Evolutionary conservation across 2,113 vertebrate species (phyloP).

Genomic region (Athene noctua): DNA sequence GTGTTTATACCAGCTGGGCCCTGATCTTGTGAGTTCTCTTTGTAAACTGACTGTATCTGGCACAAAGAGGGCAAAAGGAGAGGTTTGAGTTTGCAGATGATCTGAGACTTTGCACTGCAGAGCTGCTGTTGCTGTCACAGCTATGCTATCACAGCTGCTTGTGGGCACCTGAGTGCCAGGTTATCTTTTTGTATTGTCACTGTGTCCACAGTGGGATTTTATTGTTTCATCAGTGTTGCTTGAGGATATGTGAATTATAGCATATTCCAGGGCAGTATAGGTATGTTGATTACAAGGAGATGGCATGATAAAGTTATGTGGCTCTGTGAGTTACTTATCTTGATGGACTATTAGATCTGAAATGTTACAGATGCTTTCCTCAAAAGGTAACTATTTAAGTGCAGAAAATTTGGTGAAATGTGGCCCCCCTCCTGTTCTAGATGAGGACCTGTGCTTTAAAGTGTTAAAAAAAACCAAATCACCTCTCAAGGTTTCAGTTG

Average conservation of each 20-base stretch:
- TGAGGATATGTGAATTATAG: not conserved
- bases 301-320: accelerated
- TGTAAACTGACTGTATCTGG: not conserved
- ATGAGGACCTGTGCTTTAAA: not conserved
- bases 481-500: not conserved
- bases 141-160: not conserved
- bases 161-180: not conserved
- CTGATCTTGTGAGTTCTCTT: not conserved
- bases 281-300: not conserved
- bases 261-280: not conserved
- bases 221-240: accelerated
- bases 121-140: not conserved
- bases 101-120: not conserved
- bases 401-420: not conserved
- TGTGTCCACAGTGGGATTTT: not conserved
- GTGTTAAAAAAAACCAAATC: not conserved
- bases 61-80: not conserved
- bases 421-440: not conserved
- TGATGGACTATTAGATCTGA: not conserved
- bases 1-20: not conserved
- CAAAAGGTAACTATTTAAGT: not conserved
- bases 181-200: not conserved
- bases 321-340: not conserved
- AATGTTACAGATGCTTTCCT: not conserved
- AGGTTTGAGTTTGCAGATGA: not conserved